Evolutionary conservation across 2,888 invertebrate species (phyloP), one percentile per base, ranked within the genome.

Genomic region (Meandrusa payeni): DNA sequence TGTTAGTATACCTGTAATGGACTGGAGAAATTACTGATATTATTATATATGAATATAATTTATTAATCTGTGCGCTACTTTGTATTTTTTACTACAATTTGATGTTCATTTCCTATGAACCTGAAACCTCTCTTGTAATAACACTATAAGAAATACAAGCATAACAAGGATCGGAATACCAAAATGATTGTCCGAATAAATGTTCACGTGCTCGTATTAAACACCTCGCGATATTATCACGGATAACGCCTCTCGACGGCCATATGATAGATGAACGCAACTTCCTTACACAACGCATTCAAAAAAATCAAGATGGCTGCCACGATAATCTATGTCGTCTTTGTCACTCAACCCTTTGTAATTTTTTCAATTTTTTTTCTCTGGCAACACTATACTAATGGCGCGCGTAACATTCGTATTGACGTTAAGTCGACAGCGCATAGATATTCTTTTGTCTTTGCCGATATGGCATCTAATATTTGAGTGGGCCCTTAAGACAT

Each of bases 271-370:
- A 76, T 76, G 71, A 61, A 69, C 62, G 55, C 55, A 69, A 61
- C 64, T 54, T 55, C 38, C 61, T 63, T 57, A 57, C 60, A 63
- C 64, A 69, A 70, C 71, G 69, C 67, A 70, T 65, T 63, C 57
- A 62, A 69, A 76, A 71, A 69, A 73, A 74, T 75, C 74, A 72
- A 76, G 76, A 76, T 76, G 65, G 56, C 54, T 54, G 48, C 53
- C 51, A 45, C 53, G 76, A 77, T 76, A 69, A 71, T 71, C 70
- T 61, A 55, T 61, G 61, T 64, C 59, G 67, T 64, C 70, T 71
- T 72, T 73, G 76, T 74, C 76, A 72, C 71, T 75, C 66, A 69
- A 59, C 62, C 72, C 66, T 69, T 71, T 72, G 57, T 55, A 48
- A 47, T 47, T 41, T 54, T 56, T 64, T 57, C 64, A 61, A 57